Conservation (phyloP, 2,113 vertebrate species). For the Pteropus alecto region DNA sequence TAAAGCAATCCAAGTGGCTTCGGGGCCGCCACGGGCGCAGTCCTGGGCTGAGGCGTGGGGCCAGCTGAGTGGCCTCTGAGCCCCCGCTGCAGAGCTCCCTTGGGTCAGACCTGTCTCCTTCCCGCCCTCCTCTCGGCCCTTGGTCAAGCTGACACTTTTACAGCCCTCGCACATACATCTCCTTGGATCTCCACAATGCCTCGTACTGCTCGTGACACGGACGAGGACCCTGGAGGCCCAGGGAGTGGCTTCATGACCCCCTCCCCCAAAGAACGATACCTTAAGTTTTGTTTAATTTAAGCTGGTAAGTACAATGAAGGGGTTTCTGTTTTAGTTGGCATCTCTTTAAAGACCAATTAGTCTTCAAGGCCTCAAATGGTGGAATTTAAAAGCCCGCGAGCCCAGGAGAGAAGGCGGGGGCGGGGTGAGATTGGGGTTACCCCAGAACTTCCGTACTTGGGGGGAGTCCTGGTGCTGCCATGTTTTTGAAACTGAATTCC, state of each 20-base stretch:
- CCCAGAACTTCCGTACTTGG: background rate
- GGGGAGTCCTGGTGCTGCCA: background rate
- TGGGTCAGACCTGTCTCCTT: background rate
- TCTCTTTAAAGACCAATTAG: background rate
- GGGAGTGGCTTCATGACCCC: background rate
- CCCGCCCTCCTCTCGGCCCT: background rate
- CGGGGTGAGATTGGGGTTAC: fast-evolving
- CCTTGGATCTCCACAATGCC: background rate
- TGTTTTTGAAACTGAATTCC: background rate
- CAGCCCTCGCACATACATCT: background rate
- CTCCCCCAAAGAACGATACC: background rate
- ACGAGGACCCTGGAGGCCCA: background rate
- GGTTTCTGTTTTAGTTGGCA: background rate
- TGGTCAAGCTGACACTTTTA: background rate
- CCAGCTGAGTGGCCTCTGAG: background rate
- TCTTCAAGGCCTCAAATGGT: background rate
- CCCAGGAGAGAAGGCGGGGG: background rate
- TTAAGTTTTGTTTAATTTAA: background rate
- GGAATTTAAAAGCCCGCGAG: background rate
- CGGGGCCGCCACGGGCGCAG: background rate
- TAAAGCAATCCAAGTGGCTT: background rate
- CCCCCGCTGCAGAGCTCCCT: background rate
- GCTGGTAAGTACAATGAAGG: background rate
- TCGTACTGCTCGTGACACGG: background rate
- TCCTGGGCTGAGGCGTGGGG: background rate